Evolutionary conservation across 2,888 invertebrate species (phyloP), one percentile per base, ranked within the genome.

Genomic region (Cataglyphis livida): DNA sequence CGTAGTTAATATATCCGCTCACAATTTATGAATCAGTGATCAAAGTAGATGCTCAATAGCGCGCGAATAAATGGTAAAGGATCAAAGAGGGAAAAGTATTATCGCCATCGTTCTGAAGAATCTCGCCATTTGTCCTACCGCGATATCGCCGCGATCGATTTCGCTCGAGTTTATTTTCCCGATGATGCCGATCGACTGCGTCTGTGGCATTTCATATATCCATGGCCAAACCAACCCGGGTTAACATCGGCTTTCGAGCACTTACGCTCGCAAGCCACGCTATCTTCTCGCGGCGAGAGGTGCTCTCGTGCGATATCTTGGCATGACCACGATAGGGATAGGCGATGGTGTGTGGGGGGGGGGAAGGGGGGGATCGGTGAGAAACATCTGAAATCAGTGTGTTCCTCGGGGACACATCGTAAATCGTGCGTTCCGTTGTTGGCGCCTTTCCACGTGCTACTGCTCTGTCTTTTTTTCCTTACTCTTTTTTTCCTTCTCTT

Each of bases 331-430:
- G 35, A 35, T 41, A n/a, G 68, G n/a, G 35, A 35, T 41, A 76
- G 15, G 57, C 48, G 62, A 41, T 12, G 62, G 57, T 48, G 57
- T 48, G 57, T 61, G 82, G 87, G 6, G 6, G 78, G 28, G 28
- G 28, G 0, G 28, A 2, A 57, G 85, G 88, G 83, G 87, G 6
- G 35, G 78, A 71, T 57, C 84, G 84, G 59, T 75, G 88, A 66
- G 88, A 90, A 90, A 88, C 90, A 90, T 89, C 90, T 84, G 90
- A 88, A 91, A 91, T 91, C 90, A 90, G 90, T 85, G 91, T 87
- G 86, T 88, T 87, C 90, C 90, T 86, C 76, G 78, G 87, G 90
- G 90, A 91, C 87, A 85, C 83, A 84, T 91, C 90, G 91, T 90
- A 90, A 89, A 91, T 90, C 90, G 89, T 86, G 81, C 75, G 83